These are phyloP conservation scores for Anastatus disparis DNA, from an alignment of 1,140 invertebrate species.

Conservation along the genomic window DNA sequence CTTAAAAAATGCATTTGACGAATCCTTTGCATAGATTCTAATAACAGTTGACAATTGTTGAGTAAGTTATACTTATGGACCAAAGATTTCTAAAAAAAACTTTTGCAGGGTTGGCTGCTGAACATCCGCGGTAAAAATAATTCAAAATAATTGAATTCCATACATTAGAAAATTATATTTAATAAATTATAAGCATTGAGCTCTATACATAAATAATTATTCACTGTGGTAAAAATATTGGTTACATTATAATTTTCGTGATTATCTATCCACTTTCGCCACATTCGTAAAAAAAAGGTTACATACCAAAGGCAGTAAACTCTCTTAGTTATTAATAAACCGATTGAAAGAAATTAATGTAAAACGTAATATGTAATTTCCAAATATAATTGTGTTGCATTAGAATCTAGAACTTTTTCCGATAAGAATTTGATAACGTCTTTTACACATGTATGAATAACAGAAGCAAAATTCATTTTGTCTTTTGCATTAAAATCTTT, in stretches of 20 bases:
- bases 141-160: background rate
- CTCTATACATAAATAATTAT: background rate
- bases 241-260: background rate
- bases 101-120: background rate
- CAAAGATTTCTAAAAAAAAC: background rate
- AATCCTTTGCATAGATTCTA: background rate
- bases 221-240: background rate
- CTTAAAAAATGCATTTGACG: background rate
- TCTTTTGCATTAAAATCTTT: background rate
- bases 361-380: background rate
- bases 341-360: background rate
- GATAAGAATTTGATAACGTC: background rate
- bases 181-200: background rate
- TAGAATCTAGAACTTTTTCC: background rate
- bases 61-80: background rate
- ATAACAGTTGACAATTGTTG: background rate
- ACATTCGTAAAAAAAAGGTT: background rate
- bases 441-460: background rate
- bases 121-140: background rate
- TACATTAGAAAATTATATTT: background rate
- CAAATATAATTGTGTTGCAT: background rate
- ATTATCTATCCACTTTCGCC: background rate
- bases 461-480: background rate
- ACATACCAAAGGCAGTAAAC: background rate
- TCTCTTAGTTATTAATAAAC: background rate